Conservation (phyloP, 2,888 invertebrate genomes). For the Keiferia lycopersicella region DNA sequence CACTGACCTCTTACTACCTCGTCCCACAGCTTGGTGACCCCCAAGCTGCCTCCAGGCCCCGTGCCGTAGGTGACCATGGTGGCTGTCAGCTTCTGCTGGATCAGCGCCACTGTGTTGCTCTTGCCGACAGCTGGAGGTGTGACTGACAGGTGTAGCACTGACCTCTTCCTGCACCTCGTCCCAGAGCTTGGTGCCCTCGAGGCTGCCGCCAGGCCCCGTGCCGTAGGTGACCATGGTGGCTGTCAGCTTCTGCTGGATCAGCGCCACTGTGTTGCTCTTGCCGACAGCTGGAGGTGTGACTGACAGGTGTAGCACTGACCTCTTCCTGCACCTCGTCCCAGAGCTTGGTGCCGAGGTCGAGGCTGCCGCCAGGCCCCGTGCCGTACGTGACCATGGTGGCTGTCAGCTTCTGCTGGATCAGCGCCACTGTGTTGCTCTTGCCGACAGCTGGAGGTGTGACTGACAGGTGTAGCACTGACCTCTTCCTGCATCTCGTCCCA, state of each 20-base stretch:
- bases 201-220: constrained; percentile 34
- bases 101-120: constrained; percentile 75
- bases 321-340: constrained; percentile 84
- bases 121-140: constrained; percentile 85
- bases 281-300: constrained; percentile 84
- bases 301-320: constrained; percentile 38
- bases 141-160: no score
- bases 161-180: constrained; percentile 82
- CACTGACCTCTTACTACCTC: constrained; percentile 71
- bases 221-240: constrained; percentile 73
- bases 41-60: constrained; percentile 37
- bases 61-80: constrained; percentile 75
- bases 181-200: constrained; percentile 79
- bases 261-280: constrained; percentile 77
- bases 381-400: constrained; percentile 73
- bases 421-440: constrained; percentile 77
- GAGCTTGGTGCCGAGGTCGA: constrained; percentile 68
- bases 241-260: constrained; percentile 78
- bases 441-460: constrained; percentile 84
- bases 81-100: constrained; percentile 73
- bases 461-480: constrained; percentile 38
- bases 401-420: constrained; percentile 78
- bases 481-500: constrained; percentile 84
- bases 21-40: constrained; percentile 82
- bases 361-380: constrained; percentile 34